Conservation (phyloP, 1,140 invertebrate species). For the Bemisia tabaci region DNA sequence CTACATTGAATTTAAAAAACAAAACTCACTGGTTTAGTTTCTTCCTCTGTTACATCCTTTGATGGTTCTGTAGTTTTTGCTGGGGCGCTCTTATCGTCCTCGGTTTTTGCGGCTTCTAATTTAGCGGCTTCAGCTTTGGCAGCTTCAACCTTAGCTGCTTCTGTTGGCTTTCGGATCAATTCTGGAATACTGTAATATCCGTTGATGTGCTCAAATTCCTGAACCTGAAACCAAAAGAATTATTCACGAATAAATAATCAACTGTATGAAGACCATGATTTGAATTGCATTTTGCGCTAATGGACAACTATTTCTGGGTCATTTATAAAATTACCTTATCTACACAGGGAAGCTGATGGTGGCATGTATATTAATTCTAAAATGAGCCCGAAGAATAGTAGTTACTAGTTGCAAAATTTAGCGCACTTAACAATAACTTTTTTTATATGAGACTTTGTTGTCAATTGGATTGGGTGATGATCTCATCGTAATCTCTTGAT, state of each 20-base stretch:
- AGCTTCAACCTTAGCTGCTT: slow-evolving; percentile 11
- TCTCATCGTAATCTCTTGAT: too few relatives aligned
- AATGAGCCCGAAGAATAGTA: neutral
- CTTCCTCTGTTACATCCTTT: neutral
- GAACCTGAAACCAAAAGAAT: slow-evolving; percentile 40
- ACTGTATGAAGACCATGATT: too few relatives aligned
- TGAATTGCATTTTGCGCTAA: slow-evolving; percentile 3
- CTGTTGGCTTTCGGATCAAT: slow-evolving; percentile 57
- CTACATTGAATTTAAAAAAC: too few relatives aligned
- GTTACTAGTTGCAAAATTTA: neutral
- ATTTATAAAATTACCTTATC: too few relatives aligned
- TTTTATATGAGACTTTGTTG: neutral
- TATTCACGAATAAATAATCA: too few relatives aligned
- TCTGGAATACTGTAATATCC: slow-evolving; percentile 96
- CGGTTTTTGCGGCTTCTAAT: slow-evolving; percentile 13
- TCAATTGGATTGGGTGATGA: too few relatives aligned
- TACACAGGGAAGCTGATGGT: too few relatives aligned
- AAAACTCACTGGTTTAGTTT: too few relatives aligned
- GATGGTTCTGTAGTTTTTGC: neutral
- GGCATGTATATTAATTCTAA: neutral
- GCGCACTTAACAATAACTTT: neutral
- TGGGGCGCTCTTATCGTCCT: slow-evolving; percentile 1
- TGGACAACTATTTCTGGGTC: too few relatives aligned
- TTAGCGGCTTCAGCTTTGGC: slow-evolving; percentile 13
- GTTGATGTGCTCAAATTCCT: slow-evolving; percentile 97